Conservation (phyloP, 2,888 invertebrate species). For the Andrena minutula region DNA sequence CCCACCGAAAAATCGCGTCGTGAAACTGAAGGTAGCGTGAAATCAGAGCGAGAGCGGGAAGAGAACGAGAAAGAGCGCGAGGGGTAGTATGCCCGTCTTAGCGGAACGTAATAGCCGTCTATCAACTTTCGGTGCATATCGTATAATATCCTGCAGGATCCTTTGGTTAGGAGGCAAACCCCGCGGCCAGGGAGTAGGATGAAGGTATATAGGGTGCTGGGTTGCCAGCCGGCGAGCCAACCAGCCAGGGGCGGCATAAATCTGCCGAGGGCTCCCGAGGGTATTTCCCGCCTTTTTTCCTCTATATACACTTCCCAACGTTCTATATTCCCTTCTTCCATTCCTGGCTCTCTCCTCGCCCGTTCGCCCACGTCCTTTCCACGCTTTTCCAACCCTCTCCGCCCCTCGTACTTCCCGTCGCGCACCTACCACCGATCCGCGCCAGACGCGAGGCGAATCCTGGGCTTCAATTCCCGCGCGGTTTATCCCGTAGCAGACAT, state of each 20-base stretch:
- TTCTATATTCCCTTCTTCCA: constrained; percentile 57
- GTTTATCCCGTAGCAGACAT: constrained; percentile 76
- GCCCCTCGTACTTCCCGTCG: not conserved
- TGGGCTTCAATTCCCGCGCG: constrained; percentile 81
- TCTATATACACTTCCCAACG: constrained; percentile 48
- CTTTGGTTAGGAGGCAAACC: constrained; percentile 69
- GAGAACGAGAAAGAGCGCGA: constrained; percentile 47
- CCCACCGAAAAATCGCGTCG: constrained; percentile 59
- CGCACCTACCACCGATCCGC: not conserved
- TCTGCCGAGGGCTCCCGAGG: constrained; percentile 83
- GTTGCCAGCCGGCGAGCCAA: constrained; percentile 71
- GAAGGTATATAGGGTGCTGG: constrained; percentile 54
- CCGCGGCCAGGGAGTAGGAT: constrained; percentile 36
- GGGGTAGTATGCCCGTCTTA: constrained; percentile 72
- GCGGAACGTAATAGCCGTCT: constrained; percentile 82
- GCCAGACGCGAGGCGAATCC: constrained; percentile 81
- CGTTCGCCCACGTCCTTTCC: constrained; percentile 27
- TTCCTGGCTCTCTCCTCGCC: constrained; percentile 3
- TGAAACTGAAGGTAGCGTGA: constrained; percentile 28
- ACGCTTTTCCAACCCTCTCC: constrained; percentile 28
- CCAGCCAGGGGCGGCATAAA: constrained; percentile 80
- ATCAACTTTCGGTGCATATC: constrained; percentile 81
- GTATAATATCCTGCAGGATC: constrained; percentile 81
- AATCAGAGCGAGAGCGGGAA: constrained; percentile 2
- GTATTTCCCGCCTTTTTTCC: constrained; percentile 79